Evolutionary conservation across 1,140 invertebrate species (phyloP).

Genomic region (Pemphigus obesinymphae): DNA sequence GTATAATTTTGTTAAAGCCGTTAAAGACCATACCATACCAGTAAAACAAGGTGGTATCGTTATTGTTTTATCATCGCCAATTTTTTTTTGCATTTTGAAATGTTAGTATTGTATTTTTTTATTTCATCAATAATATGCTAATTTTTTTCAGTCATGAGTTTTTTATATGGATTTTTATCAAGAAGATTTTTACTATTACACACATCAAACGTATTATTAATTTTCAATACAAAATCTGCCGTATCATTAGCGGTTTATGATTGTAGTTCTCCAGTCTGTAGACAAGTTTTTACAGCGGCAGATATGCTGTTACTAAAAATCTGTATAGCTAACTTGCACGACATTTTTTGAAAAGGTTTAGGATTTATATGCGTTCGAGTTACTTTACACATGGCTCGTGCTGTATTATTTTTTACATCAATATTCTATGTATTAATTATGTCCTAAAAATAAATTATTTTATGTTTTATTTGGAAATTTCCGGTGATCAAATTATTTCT

Average conservation of each 20-base stretch:
- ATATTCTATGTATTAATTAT: not conserved
- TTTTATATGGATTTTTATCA: too few relatives aligned
- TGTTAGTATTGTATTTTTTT: too few relatives aligned
- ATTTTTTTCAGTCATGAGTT: too few relatives aligned
- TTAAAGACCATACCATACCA: too few relatives aligned
- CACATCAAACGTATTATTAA: too few relatives aligned
- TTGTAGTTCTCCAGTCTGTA: not conserved
- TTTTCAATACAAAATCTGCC: not conserved
- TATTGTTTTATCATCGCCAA: too few relatives aligned
- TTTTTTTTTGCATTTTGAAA: too few relatives aligned
- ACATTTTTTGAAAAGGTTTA: not conserved
- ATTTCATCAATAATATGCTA: too few relatives aligned
- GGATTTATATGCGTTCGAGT: not conserved
- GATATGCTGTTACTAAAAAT: not conserved
- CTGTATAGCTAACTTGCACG: not conserved
- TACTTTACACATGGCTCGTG: not conserved
- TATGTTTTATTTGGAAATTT: not conserved
- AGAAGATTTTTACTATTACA: too few relatives aligned
- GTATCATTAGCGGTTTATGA: not conserved
- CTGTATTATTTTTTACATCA: not conserved
- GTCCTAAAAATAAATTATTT: not conserved
- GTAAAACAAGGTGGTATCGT: too few relatives aligned
- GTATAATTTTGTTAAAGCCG: too few relatives aligned
- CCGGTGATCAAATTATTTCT: not conserved
- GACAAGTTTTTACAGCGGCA: not conserved